These are phyloP conservation scores for Potorous gilbertii DNA, from an alignment of 2,797 vertebrate species.

Conservation along the genomic window DNA sequence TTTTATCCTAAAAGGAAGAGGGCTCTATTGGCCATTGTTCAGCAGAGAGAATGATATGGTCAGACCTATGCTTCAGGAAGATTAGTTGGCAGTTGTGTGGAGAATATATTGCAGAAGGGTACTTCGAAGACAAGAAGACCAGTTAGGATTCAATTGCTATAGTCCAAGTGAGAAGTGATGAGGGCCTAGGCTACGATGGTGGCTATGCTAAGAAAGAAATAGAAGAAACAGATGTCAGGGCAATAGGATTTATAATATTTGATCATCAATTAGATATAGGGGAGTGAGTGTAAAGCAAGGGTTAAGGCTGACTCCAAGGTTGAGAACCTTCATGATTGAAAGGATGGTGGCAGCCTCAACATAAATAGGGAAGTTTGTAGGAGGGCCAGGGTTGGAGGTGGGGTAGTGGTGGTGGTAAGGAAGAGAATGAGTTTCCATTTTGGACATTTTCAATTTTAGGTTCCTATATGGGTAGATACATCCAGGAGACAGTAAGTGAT, in stretches of 20 bases:
- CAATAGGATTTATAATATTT: background rate
- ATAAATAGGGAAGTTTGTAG: background rate
- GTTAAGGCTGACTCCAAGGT: background rate
- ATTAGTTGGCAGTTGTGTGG: background rate
- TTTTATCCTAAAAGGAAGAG: background rate
- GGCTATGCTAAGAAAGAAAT: background rate
- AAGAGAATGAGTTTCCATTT: background rate
- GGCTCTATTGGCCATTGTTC: background rate
- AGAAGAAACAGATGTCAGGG: background rate
- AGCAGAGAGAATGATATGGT: background rate
- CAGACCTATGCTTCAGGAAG: background rate
- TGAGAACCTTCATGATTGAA: background rate
- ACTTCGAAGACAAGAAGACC: background rate
- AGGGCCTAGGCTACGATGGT: background rate
- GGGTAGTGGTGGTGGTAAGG: background rate
- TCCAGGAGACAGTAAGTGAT: background rate
- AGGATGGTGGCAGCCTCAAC: background rate
- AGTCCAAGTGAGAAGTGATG: background rate
- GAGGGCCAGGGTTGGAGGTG: background rate
- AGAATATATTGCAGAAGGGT: background rate
- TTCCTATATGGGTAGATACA: background rate
- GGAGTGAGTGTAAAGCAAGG: background rate
- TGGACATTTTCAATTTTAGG: constrained; percentile 10
- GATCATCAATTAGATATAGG: background rate
- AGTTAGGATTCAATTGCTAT: background rate